These are phyloP conservation scores for Halichondria panicea DNA, from an alignment of 37 sponge, comb jelly and placozoan genomes.

Conservation along the genomic window DNA sequence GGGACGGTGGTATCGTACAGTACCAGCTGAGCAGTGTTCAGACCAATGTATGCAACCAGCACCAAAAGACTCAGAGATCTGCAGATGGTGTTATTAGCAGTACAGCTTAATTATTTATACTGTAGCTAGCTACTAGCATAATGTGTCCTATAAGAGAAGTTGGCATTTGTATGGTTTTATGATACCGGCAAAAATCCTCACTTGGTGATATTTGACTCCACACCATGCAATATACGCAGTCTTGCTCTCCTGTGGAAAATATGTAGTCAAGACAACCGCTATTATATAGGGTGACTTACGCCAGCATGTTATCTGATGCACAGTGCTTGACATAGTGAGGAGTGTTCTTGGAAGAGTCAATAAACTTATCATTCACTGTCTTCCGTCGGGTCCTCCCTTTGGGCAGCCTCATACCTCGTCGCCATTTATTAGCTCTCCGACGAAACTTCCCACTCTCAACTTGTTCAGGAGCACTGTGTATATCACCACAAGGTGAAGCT, in stretches of 20 bases:
- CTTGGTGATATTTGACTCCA: slow-evolving; percentile 37
- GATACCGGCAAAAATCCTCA: too few relatives aligned
- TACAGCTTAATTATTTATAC: not conserved
- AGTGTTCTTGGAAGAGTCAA: slow-evolving; percentile 1
- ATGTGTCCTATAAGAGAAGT: not conserved
- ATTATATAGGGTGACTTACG: slow-evolving; percentile 8
- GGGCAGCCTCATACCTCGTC: too few relatives aligned
- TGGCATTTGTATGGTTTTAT: not conserved
- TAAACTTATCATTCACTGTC: slow-evolving; percentile 5
- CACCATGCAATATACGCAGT: slow-evolving; percentile 21
- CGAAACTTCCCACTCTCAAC: too few relatives aligned
- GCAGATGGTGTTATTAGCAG: not conserved
- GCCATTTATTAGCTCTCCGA: too few relatives aligned
- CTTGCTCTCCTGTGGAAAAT: slow-evolving; percentile 28
- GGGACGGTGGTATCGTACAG: too few relatives aligned
- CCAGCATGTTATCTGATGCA: slow-evolving; percentile 8
- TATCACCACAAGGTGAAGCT: too few relatives aligned
- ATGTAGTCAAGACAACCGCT: not conserved
- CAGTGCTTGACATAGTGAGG: slow-evolving; percentile 34
- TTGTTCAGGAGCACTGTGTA: too few relatives aligned
- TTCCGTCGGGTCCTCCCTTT: not conserved
- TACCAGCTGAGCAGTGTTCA: slow-evolving; percentile 11
- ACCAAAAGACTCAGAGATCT: slow-evolving; percentile 14
- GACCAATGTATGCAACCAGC: slow-evolving; percentile 11
- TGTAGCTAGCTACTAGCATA: not conserved